Base-by-base conservation (phyloP, 2,888 invertebrate genomes). In the Stenoptilia bipunctidactyla region DNA sequence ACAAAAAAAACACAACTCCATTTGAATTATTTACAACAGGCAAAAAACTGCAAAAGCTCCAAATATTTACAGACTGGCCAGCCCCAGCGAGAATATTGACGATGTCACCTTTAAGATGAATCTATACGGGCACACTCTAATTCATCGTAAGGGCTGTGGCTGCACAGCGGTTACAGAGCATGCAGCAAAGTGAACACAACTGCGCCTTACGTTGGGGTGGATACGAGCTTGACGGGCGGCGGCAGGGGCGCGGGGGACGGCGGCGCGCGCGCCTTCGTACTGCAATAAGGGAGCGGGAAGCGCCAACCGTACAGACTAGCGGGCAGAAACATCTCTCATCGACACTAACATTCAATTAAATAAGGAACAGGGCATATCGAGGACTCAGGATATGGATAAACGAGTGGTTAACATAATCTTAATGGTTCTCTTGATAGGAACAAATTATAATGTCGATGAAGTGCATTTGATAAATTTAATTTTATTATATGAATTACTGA, bases 261-360 rank as follows among this genome's bases (percentile, higher is more conserved):
- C 77, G 91, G 91, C 72, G 88, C 87, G 87, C 87, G 89, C 89
- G 84, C 90, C 90, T 85, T 90, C 89, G 92, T 92, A 89, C 93
- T 93, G 91, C 93, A 93, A 93, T 94, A 93, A 89, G 93, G 93
- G 90, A 94, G 92, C 88, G 94, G 93, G 90, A 93, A 94, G 89
- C 93, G 93, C 93, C 93, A 93, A 92, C 93, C 93, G 90, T 93
- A 93, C 90, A 94, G 91, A 92, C 93, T 94, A 91, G 75, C 77
- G 82, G 79, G 75, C 75, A 82, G 80, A 83, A 83, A 83, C 79
- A 83, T 83, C 82, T 83, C 82, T 80, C 79, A 83, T 80, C 82
- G 82, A 82, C 79, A 82, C 77, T 73, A 74, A 72, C 72, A 69
- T 61, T 67, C 58, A 52, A 61, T 53, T 58, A 46, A 53, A 46